Base-by-base conservation (phyloP, 2,113 vertebrate species). In the Felis catus region DNA sequence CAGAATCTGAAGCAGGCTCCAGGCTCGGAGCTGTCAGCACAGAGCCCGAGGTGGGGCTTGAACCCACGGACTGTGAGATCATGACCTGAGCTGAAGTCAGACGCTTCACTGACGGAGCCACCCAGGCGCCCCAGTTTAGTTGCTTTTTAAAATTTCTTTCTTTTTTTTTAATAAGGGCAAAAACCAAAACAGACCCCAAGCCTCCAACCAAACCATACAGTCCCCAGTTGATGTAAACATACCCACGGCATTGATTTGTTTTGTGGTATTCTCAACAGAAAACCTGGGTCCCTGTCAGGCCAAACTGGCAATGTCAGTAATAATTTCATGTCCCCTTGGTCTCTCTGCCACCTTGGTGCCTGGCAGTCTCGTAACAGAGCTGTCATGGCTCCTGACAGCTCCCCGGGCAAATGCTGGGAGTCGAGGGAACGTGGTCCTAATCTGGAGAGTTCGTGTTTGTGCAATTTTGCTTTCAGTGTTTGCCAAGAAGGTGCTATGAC, bases 171-270 rank as follows among this genome's bases (percentile, higher is more conserved):
- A 4, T 78, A 95, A 96, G 80, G 58, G 61, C n/a, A 70, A 78
- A 63, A 51, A 66, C 3, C 23, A 45, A 89, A 94, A 51, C n/a
- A 45, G 70, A 68, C 31, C 5, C 36, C 58, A 29, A 66, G 53
- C 45, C 31, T 31, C 5, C 61, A 88, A 23, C 15, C 3, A 68
- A 93, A 55, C 8, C 14, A 92, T 39, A n/a, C 5, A 4, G 3
- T 68, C n/a, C 10, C 39, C 63, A 90, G 5, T 7, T 80, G 65
- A 45, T 80, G 36, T 74, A 63, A 89, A 55, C 68, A 87, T 93
- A 96, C 93, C 48, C 16, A 80, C 74, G 53, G 41, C 18, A 29
- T 41, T 73, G n/a, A 21, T 94, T 97, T 85, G 36, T 51, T 94
- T 88, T 94, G 51, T 39, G 25, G 7, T 41, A 16, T 93, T 86